A percentile compares a stretch with the other conserved stretches of the same genome.
These are phyloP conservation scores for Belonocnema kinseyi DNA, from an alignment of 1,140 invertebrate genomes.

Conservation along the genomic window DNA sequence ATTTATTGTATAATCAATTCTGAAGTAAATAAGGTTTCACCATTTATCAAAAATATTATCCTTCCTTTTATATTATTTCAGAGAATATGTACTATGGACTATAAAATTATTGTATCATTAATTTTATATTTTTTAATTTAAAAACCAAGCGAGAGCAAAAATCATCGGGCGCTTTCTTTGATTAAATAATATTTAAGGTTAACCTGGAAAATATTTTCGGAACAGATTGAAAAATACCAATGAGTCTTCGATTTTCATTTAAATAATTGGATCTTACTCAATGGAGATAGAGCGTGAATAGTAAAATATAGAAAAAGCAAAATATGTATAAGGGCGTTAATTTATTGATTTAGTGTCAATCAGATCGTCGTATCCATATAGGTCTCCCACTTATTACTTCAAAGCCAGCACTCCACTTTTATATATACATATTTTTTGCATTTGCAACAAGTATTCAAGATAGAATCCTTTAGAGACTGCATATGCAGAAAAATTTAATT, in stretches of 20 bases:
- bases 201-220: background rate
- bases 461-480: constrained; percentile 1
- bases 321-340: background rate
- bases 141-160: too few species aligned
- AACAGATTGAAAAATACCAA: background rate
- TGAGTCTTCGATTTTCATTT: background rate
- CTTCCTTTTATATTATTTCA: too few species aligned
- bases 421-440: background rate
- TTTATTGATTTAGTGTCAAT: constrained; percentile 12
- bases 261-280: background rate
- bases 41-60: too few species aligned
- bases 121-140: too few species aligned
- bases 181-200: background rate
- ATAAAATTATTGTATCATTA: too few species aligned
- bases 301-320: background rate
- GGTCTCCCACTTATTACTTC: background rate
- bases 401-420: background rate
- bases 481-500: background rate
- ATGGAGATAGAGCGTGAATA: background rate
- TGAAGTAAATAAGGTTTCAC: too few species aligned
- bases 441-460: constrained; percentile 10
- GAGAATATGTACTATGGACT: too few species aligned
- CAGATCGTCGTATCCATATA: background rate
- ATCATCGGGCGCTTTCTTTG: background rate
- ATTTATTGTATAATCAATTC: too few species aligned